Conservation (phyloP, 2,797 vertebrate genomes). For the Phataginus tricuspis region DNA sequence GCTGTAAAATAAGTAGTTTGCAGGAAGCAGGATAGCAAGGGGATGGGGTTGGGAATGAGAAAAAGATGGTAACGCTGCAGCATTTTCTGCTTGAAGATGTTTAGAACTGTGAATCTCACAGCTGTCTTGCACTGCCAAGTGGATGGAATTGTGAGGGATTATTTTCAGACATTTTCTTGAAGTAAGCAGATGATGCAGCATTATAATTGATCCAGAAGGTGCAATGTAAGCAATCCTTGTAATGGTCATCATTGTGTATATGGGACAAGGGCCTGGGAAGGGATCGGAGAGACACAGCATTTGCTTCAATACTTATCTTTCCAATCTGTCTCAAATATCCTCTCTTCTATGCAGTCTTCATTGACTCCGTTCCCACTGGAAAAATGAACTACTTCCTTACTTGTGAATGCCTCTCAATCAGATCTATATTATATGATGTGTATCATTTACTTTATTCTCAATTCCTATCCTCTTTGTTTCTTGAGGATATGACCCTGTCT, state of each 20-base stretch:
- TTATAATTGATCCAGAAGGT: not conserved
- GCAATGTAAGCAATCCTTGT: not conserved
- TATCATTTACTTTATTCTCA: constrained; percentile 1
- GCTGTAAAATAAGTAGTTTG: not conserved
- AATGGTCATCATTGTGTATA: not conserved
- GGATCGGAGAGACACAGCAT: not conserved
- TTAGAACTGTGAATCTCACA: not conserved
- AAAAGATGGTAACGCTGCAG: not conserved
- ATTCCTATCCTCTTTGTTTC: not conserved
- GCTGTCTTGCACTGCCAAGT: not conserved
- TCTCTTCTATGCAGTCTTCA: not conserved
- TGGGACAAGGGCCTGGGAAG: not conserved
- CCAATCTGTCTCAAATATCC: not conserved
- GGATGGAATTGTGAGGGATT: not conserved
- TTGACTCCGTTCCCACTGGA: not conserved
- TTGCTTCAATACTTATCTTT: not conserved
- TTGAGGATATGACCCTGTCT: not conserved
- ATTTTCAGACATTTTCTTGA: constrained; percentile 24
- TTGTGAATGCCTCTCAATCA: not conserved
- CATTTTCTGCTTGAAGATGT: not conserved
- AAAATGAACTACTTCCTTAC: constrained; percentile 20
- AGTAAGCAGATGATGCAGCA: not conserved
- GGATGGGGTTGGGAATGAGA: not conserved
- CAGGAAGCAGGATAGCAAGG: not conserved
- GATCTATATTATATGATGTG: not conserved